These are phyloP conservation scores for Gonioctena quinquepunctata DNA, from an alignment of 1,140 invertebrate genomes.

Conservation along the genomic window DNA sequence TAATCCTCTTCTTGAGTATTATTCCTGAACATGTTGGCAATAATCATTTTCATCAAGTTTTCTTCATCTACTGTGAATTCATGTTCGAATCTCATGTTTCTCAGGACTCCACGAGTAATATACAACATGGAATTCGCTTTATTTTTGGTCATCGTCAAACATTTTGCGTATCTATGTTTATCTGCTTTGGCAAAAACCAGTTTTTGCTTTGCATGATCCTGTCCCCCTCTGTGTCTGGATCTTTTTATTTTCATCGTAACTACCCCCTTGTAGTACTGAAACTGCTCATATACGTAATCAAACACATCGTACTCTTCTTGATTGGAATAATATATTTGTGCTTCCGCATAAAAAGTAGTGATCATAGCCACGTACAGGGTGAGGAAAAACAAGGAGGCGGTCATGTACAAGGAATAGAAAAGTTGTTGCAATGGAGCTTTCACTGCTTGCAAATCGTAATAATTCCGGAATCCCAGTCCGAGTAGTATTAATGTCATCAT, in stretches of 20 bases:
- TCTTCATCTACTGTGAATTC: neutral
- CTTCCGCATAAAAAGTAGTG: slow-evolving; percentile 29
- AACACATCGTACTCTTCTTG: slow-evolving; percentile 12
- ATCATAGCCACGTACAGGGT: slow-evolving; percentile 36
- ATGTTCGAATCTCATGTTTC: neutral
- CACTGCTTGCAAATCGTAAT: slow-evolving; percentile 18
- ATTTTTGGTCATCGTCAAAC: slow-evolving; percentile 20
- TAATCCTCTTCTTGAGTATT: neutral
- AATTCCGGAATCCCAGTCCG: slow-evolving; percentile 1
- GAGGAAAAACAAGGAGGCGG: slow-evolving; percentile 26
- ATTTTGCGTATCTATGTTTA: slow-evolving; percentile 26
- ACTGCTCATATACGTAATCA: slow-evolving; percentile 26
- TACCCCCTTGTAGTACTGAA: slow-evolving; percentile 24
- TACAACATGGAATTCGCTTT: neutral
- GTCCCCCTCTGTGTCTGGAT: neutral
- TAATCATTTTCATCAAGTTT: slow-evolving; percentile 3
- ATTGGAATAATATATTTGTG: slow-evolving; percentile 23
- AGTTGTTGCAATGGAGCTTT: slow-evolving; percentile 17
- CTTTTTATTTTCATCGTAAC: neutral
- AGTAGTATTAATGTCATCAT: slow-evolving; percentile 27
- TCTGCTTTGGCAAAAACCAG: slow-evolving; percentile 25
- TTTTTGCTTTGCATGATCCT: neutral
- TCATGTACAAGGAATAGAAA: slow-evolving; percentile 30
- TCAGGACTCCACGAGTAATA: neutral
- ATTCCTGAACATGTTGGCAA: neutral